These are phyloP conservation scores for Peribatodes rhomboidaria DNA, from an alignment of 2,888 invertebrate species.

Conservation along the genomic window DNA sequence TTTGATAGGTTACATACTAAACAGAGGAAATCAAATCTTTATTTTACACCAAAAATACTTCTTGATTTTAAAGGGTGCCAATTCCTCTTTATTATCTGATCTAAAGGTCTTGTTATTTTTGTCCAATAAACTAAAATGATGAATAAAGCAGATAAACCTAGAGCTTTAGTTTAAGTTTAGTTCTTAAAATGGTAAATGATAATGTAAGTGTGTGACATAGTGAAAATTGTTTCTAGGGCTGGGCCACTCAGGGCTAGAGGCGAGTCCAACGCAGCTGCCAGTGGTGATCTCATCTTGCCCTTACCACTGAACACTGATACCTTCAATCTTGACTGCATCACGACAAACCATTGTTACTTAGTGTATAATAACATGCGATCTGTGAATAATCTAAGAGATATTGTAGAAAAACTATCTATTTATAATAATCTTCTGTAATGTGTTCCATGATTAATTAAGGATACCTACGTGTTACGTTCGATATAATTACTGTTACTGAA, in stretches of 20 bases:
- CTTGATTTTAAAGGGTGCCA: too few relatives aligned
- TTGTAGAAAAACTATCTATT: slow-evolving; percentile 87
- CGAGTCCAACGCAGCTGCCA: slow-evolving; percentile 85
- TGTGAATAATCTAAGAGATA: slow-evolving; percentile 89
- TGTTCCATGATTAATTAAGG: slow-evolving; percentile 89
- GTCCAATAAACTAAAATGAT: too few relatives aligned
- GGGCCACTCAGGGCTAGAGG: slow-evolving; percentile 89
- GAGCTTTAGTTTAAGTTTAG: too few relatives aligned
- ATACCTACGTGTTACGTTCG: slow-evolving; percentile 83
- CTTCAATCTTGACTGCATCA: slow-evolving; percentile 88
- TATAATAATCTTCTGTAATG: slow-evolving; percentile 88
- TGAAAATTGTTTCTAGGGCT: slow-evolving; percentile 80
- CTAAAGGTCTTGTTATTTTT: too few relatives aligned
- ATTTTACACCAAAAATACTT: too few relatives aligned
- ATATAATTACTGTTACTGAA: slow-evolving; percentile 87
- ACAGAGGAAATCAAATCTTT: too few relatives aligned
- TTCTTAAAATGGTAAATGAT: neutral
- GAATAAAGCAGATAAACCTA: too few relatives aligned
- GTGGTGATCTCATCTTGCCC: slow-evolving; percentile 86
- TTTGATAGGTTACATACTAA: too few relatives aligned
- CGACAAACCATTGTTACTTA: slow-evolving; percentile 88
- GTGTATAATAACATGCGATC: slow-evolving; percentile 89
- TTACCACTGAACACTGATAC: slow-evolving; percentile 85
- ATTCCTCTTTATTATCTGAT: too few relatives aligned
- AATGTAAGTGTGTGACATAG: neutral